These are phyloP conservation scores for Mirza zaza DNA, from an alignment of 2,113 vertebrate genomes.

Conservation along the genomic window DNA sequence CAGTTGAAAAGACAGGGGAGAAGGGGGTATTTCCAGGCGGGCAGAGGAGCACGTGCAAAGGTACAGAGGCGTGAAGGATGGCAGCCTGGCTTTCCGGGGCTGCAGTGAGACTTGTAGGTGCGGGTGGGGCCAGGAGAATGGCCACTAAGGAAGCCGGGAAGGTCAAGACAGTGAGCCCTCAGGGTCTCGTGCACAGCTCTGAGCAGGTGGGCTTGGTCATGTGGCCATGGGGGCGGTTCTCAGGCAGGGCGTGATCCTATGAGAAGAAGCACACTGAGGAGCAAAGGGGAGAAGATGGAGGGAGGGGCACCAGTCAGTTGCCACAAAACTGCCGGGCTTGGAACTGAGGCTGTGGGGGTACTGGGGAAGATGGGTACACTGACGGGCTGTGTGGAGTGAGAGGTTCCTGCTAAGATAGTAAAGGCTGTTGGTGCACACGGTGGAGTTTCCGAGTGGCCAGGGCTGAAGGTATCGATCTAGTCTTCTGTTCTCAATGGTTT, in stretches of 20 bases:
- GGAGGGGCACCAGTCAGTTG: background rate
- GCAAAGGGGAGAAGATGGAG: background rate
- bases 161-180: background rate
- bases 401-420: background rate
- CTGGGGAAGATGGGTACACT: background rate
- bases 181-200: background rate
- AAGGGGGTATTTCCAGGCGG: background rate
- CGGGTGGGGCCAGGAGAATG: too few species aligned
- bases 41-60: background rate
- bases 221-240: too few species aligned
- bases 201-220: background rate
- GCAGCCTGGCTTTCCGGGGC: background rate
- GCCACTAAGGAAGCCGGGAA: too few species aligned
- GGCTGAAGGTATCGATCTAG: background rate
- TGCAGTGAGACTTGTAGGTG: too few species aligned
- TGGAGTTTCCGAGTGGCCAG: background rate
- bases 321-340: background rate
- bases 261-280: background rate
- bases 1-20: background rate
- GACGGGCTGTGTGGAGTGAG: background rate
- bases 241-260: background rate
- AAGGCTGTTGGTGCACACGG: rapidly evolving
- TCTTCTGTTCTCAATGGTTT: rapidly evolving
- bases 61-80: background rate
- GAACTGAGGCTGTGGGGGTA: background rate